Percentiles rank a stretch among this genome's conserved stretches.
These are phyloP conservation scores for Spizaetus ornatus DNA, from an alignment of 2,113 vertebrate species.

Conservation along the genomic window DNA sequence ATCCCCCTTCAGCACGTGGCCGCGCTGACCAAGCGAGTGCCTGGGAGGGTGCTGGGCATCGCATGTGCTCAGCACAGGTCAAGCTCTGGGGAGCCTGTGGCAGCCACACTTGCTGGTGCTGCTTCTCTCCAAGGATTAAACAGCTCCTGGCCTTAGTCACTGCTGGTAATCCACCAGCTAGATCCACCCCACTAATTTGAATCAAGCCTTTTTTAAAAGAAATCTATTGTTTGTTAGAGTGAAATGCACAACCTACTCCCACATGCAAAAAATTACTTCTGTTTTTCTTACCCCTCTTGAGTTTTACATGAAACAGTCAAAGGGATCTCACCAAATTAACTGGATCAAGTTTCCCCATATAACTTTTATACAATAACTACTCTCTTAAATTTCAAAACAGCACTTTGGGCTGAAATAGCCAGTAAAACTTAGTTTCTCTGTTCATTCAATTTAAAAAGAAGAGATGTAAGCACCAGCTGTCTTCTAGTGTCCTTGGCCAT, in stretches of 20 bases:
- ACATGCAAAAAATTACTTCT: neutral
- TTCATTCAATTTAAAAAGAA: neutral
- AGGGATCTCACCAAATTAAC: neutral
- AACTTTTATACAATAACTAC: neutral
- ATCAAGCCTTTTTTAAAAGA: neutral
- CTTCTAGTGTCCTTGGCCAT: neutral
- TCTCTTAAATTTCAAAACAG: conserved; percentile 14
- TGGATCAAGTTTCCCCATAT: neutral
- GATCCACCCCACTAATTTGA: neutral
- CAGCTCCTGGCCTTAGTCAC: neutral
- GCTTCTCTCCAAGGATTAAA: neutral
- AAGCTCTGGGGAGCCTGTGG: neutral
- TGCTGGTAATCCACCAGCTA: neutral
- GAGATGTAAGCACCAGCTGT: neutral
- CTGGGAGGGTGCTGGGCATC: fast-evolving
- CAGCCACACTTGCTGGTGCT: neutral
- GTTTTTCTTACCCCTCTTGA: neutral
- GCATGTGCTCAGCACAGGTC: neutral
- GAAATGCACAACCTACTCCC: neutral
- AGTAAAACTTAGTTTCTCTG: conserved; percentile 1
- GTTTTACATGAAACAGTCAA: neutral
- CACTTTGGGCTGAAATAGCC: neutral
- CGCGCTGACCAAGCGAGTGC: fast-evolving
- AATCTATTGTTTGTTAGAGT: neutral
- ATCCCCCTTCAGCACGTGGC: neutral